phyloP scores from a whole-genome alignment of 2,888 invertebrate species.

The Pyrgus malvae region DNA sequence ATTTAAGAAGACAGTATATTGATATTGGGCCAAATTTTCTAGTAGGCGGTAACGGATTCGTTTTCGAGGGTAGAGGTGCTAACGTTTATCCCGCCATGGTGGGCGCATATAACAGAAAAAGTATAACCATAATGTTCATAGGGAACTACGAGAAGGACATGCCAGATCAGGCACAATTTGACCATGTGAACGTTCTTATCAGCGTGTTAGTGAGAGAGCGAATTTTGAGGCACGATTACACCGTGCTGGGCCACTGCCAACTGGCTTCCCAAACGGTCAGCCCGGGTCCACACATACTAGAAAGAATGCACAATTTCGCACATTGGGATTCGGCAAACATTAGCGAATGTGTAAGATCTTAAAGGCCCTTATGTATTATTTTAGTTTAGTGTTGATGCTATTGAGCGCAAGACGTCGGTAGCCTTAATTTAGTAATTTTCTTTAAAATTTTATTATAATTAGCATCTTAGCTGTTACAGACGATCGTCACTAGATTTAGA shows the following conservation, averaged over 20 bases:
- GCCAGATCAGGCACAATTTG: conserved; percentile 48
- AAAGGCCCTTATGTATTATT: too few species aligned
- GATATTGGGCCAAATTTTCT: conserved; percentile 70
- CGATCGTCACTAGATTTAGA: too few species aligned
- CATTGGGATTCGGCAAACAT: conserved; percentile 53
- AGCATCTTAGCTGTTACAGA: too few species aligned
- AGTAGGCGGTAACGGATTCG: conserved; percentile 56
- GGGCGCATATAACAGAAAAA: conserved; percentile 48
- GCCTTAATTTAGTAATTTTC: too few species aligned
- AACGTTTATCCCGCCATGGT: conserved; percentile 60
- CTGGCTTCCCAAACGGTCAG: conserved; percentile 43
- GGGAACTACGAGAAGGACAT: conserved; percentile 53
- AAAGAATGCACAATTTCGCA: conserved; percentile 43
- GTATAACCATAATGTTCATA: conserved; percentile 62
- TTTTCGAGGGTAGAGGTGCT: conserved; percentile 69
- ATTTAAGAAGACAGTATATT: conserved; percentile 46
- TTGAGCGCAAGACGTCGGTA: too few species aligned
- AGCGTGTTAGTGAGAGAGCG: conserved; percentile 45
- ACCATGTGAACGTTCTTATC: conserved; percentile 51
- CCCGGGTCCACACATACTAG: conserved; percentile 55
- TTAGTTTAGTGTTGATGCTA: too few species aligned
- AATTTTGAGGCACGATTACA: conserved; percentile 49
- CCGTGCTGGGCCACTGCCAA: conserved; percentile 59
- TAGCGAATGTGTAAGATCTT: conserved; percentile 37
- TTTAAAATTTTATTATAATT: too few species aligned